Percentiles rank a stretch among this genome's conserved stretches.
Evolutionary conservation across 2,797 vertebrate genomes (phyloP).

Genomic region (Chaetophractus vellerosus): DNA sequence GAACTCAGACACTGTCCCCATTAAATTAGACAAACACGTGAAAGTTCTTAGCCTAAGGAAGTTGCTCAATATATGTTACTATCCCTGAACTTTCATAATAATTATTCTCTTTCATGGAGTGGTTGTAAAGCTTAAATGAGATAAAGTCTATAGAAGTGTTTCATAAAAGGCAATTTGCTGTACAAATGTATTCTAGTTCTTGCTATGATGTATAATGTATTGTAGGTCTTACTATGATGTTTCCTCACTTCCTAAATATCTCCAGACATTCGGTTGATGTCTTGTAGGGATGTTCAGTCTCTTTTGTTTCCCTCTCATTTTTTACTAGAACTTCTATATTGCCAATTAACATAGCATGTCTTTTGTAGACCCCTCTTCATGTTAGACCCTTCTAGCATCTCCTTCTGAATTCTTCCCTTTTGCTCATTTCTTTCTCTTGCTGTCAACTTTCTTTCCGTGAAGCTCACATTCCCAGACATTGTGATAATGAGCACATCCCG

Average conservation of each 20-base stretch:
- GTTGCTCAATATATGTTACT: background rate
- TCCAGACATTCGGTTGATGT: background rate
- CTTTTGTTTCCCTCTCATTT: background rate
- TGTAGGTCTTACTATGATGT: background rate
- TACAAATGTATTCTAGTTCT: background rate
- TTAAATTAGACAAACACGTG: slow-evolving; percentile 12
- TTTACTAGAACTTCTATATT: background rate
- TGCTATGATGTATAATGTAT: background rate
- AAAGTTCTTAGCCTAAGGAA: background rate
- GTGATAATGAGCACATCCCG: slow-evolving; percentile 53
- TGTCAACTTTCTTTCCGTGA: slow-evolving; percentile 20
- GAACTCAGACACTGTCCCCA: background rate
- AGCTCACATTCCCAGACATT: slow-evolving; percentile 43
- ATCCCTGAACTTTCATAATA: slow-evolving; percentile 30
- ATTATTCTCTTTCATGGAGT: background rate
- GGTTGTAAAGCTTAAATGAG: background rate
- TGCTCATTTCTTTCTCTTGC: slow-evolving; percentile 44
- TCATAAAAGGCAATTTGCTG: background rate
- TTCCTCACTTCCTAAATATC: background rate
- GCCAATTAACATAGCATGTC: background rate
- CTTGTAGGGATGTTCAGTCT: background rate
- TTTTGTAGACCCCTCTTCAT: background rate
- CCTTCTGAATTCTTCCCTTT: slow-evolving; percentile 11
- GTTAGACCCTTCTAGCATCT: background rate
- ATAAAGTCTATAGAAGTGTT: slow-evolving; percentile 1